Conservation (phyloP, 1,140 invertebrate species). For the Mizuhopecten yessoensis region DNA sequence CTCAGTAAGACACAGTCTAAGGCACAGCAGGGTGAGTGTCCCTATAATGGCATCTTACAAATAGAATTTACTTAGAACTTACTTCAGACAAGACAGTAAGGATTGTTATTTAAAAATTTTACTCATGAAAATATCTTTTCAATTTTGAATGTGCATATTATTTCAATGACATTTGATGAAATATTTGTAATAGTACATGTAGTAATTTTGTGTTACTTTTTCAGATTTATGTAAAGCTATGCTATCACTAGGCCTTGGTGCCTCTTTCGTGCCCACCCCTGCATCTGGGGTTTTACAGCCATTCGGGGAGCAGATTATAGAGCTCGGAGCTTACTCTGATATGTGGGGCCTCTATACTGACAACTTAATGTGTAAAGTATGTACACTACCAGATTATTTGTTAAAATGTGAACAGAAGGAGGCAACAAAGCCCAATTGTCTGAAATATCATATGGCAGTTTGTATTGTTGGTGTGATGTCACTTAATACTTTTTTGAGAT, state of each 20-base stretch:
- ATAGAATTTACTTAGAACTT: too few species aligned
- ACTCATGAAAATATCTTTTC: too few species aligned
- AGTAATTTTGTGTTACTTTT: constrained; percentile 3
- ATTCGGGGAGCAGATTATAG: constrained; percentile 74
- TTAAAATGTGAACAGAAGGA: too few species aligned
- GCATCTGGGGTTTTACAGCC: constrained; percentile 68
- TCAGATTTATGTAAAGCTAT: constrained; percentile 73
- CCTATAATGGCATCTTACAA: too few species aligned
- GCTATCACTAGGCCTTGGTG: constrained; percentile 70
- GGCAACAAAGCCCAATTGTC: too few species aligned
- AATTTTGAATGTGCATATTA: too few species aligned
- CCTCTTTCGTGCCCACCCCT: constrained; percentile 73
- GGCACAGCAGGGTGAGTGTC: constrained; percentile 67
- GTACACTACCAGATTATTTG: too few species aligned
- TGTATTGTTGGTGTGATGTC: too few species aligned
- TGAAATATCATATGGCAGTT: too few species aligned
- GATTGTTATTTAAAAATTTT: too few species aligned
- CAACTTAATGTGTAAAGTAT: constrained; percentile 72
- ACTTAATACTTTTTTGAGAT: too few species aligned
- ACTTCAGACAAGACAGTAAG: too few species aligned
- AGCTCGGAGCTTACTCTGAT: constrained; percentile 77
- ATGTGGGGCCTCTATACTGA: constrained; percentile 83
- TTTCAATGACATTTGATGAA: neutral
- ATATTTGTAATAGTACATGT: neutral
- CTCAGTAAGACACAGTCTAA: constrained; percentile 68